phyloP scores from a whole-genome alignment of 2,113 vertebrate genomes.

The Hylia prasina region DNA sequence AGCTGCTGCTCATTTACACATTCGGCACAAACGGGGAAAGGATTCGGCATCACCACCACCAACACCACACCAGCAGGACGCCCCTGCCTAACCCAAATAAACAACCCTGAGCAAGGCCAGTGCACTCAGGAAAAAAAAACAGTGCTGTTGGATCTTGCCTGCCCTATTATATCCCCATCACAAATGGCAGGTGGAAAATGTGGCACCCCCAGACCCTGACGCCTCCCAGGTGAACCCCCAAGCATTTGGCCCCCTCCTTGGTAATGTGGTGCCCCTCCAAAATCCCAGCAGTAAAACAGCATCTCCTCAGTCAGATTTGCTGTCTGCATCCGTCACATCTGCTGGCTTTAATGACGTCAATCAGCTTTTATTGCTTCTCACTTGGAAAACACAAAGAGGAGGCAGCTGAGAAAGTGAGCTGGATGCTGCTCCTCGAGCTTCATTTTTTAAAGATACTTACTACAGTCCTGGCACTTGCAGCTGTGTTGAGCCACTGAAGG shows the following conservation, averaged over 20 bases:
- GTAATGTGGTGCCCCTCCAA: not conserved
- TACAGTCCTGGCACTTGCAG: not conserved
- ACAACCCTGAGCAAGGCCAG: not conserved
- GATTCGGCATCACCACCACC: not conserved
- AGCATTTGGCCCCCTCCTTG: not conserved
- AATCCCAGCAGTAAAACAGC: not conserved
- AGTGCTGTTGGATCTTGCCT: not conserved
- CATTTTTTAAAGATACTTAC: not conserved
- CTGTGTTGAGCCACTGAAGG: not conserved
- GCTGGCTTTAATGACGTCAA: slow-evolving; percentile 15
- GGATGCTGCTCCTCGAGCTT: not conserved
- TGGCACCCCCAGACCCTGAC: too few species aligned
- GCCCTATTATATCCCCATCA: not conserved
- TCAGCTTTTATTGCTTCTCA: slow-evolving; percentile 38
- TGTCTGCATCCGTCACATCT: slow-evolving; percentile 24
- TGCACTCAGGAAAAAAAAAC: not conserved
- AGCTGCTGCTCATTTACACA: slow-evolving; percentile 28
- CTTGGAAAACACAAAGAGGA: slow-evolving; percentile 37
- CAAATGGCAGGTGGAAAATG: not conserved
- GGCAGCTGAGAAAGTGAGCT: slow-evolving; percentile 17
- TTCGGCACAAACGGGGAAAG: not conserved
- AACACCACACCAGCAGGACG: not conserved
- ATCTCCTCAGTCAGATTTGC: not conserved
- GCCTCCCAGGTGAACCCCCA: not conserved
- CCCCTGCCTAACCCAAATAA: not conserved